Conservation (phyloP, 1,140 invertebrate species). For the Aphaenogaster ashmeadi region DNA sequence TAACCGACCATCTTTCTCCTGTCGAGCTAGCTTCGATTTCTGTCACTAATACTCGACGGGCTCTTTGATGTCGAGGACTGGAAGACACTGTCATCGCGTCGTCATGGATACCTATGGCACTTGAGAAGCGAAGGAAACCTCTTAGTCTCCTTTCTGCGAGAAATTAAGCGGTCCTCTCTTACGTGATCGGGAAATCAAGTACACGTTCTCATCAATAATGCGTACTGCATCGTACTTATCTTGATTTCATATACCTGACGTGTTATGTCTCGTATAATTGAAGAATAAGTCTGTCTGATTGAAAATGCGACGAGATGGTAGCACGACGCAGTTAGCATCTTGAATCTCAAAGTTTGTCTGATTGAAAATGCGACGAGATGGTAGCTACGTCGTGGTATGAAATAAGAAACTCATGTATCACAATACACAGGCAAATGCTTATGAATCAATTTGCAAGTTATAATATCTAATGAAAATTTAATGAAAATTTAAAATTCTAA, state of each 20-base stretch:
- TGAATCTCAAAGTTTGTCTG: neutral
- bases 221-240: conserved; percentile 11
- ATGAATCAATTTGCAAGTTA: neutral
- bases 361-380: neutral
- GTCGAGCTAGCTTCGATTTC: conserved; percentile 68
- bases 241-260: conserved; percentile 15
- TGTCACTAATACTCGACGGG: conserved; percentile 68
- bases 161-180: conserved; percentile 67
- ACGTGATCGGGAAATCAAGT: conserved; percentile 1
- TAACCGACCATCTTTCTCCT: conserved; percentile 39
- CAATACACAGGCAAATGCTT: neutral
- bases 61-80: conserved; percentile 74
- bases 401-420: neutral
- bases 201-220: conserved; percentile 51
- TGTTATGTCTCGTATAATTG: neutral
- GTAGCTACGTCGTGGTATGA: neutral
- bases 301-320: neutral
- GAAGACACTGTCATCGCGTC: conserved; percentile 74
- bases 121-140: neutral
- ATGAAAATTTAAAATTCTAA: neutral
- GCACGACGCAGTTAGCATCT: neutral
- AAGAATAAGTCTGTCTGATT: conserved; percentile 7
- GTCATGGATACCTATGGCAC: conserved; percentile 68
- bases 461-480: neutral
- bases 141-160: conserved; percentile 36